Evolutionary conservation across 35 echinoderm and acorn worm genomes (phyloP), one percentile per base, ranked within the genome.

Genomic region (Apostichopus japonicus): DNA sequence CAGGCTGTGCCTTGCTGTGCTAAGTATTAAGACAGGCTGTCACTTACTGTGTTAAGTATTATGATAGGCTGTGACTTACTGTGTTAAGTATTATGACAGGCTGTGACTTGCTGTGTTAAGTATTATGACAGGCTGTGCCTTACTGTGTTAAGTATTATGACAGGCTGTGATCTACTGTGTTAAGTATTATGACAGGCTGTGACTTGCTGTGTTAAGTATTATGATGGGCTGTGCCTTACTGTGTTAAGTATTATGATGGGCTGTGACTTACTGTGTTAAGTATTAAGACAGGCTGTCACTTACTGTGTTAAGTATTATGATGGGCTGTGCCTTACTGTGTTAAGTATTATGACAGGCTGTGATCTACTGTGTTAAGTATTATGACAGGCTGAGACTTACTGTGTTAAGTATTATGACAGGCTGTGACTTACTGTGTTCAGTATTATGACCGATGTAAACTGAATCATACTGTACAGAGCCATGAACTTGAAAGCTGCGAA

Each of bases 391-490:
- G 6, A 5, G 19, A 96, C 95, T 93, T 71, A 98, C 96, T 19
- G 94, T 86, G 76, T 98, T 98, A 16, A 98, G 62, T 58, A 98
- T 94, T 33, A 98, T 95, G 51, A 95, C 94, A 33, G 27, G 27
- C 27, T 33, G 27, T 33, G 27, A 33, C 27, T 33, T 33, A 33
- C 27, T 33, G 33, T 44, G 33, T 44, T 44, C 33, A 44, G 33
- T 44, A 44, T 44, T 44, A 44, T 44, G 33, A 44, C 33, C 11
- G 92, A 65, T 6, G 90, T 81, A 54, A 98, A 98, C 65, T 98
- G 96, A 14, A 98, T 98, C 96, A 98, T 98, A 55, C 94, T 95
- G 83, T 95, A 98, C 6, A 98, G 72, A 56, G 96, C 96, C 96
- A 98, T 98, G 77, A 95, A 95, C 67, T 98, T 98, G 94, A 98